phyloP scores from a whole-genome alignment of 2,888 invertebrate genomes.

The Nomada hirtipes region DNA sequence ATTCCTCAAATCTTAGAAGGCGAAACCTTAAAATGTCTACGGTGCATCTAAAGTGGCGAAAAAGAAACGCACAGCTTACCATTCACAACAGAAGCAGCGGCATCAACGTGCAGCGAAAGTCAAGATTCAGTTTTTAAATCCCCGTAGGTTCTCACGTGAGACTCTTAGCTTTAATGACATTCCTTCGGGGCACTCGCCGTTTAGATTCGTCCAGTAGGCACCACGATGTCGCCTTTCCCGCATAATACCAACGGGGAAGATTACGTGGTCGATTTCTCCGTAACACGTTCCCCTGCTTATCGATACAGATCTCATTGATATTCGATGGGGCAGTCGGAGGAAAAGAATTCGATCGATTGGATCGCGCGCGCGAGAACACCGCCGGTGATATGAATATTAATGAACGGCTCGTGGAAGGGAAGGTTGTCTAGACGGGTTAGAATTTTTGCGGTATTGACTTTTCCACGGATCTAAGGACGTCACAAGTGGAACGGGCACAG shows the following conservation, averaged over 20 bases:
- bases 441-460: constrained; percentile 49
- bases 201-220: constrained; percentile 9
- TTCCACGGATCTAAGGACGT: constrained; percentile 3
- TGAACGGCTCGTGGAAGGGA: constrained; percentile 27
- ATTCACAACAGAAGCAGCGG: not conserved
- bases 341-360: constrained; percentile 58
- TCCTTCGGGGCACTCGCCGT: constrained; percentile 4
- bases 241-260: constrained; percentile 32
- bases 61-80: not conserved
- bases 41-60: not conserved
- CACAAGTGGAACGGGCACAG: not conserved
- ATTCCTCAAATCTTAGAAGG: no score
- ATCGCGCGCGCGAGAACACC: constrained; percentile 38
- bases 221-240: constrained; percentile 10
- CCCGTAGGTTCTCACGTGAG: not conserved
- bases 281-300: constrained; percentile 13
- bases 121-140: constrained; percentile 5
- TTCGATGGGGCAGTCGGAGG: constrained; percentile 43
- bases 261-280: constrained; percentile 46
- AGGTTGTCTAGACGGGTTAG: constrained; percentile 52
- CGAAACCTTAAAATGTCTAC: no score
- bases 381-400: constrained; percentile 67
- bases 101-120: not conserved
- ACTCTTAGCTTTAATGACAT: not conserved
- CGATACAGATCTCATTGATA: constrained; percentile 63